These are phyloP conservation scores for Synergus umbraculus DNA, from an alignment of 2,888 invertebrate genomes.

Conservation along the genomic window DNA sequence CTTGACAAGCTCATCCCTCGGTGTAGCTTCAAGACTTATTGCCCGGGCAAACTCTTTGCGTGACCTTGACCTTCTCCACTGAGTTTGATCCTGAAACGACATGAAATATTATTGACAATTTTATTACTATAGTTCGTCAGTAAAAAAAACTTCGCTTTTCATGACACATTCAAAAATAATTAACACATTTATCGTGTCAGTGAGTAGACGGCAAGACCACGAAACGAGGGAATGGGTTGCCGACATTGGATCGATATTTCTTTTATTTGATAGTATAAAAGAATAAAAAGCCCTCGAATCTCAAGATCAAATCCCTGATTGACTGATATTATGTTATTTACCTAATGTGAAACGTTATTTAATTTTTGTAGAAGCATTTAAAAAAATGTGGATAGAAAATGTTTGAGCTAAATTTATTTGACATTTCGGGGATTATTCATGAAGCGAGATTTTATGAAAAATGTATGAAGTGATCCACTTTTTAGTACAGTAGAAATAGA, in stretches of 20 bases:
- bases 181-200: neutral
- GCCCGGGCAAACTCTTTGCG: constrained; percentile 12
- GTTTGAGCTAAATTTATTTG: neutral
- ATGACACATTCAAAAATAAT: neutral
- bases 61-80: constrained; percentile 33
- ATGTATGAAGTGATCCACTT: too few species aligned
- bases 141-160: neutral
- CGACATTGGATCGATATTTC: neutral
- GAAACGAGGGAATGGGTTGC: neutral
- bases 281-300: neutral
- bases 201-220: neutral
- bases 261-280: neutral
- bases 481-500: too few species aligned
- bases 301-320: neutral
- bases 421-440: too few species aligned
- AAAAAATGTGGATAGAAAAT: neutral
- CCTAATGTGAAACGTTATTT: neutral
- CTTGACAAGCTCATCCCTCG: neutral
- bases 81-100: neutral
- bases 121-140: neutral
- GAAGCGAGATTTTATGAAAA: too few species aligned
- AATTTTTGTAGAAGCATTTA: too few species aligned
- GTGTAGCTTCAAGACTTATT: constrained; percentile 24
- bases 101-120: constrained; percentile 1
- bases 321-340: neutral